Conservation (phyloP, 1,140 invertebrate genomes). For the Lepidurus couesii region DNA sequence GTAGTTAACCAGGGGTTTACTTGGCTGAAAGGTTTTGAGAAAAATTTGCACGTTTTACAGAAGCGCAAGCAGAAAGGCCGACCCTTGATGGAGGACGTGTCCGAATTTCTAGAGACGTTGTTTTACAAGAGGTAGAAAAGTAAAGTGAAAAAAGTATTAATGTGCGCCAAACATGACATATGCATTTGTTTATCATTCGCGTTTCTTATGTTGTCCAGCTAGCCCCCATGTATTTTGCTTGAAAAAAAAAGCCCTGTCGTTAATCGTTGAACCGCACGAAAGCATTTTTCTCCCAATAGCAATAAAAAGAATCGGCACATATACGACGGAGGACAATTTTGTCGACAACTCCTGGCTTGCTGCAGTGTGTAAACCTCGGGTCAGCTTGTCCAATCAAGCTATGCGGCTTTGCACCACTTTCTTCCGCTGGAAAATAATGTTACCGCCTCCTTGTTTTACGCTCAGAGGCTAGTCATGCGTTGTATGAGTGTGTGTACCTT, state of each 20-base stretch:
- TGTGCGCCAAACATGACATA: neutral
- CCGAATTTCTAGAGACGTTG: neutral
- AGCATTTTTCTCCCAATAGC: too few species aligned
- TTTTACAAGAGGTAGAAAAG: neutral
- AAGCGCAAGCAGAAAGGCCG: neutral
- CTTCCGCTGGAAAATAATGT: neutral
- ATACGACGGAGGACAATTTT: too few species aligned
- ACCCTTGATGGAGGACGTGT: neutral
- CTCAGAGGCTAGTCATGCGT: neutral
- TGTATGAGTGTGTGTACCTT: neutral
- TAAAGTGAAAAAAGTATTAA: neutral
- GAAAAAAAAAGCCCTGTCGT: too few species aligned
- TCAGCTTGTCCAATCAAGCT: too few species aligned
- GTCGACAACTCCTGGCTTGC: too few species aligned
- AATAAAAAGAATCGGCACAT: too few species aligned
- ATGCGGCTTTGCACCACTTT: too few species aligned
- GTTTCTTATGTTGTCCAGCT: too few species aligned
- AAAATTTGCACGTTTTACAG: neutral
- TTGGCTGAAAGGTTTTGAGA: neutral
- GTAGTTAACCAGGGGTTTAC: neutral
- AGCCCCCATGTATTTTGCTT: too few species aligned
- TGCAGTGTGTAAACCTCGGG: too few species aligned
- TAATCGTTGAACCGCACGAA: too few species aligned
- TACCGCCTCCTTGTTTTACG: neutral
- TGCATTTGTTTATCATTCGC: too few species aligned